These are phyloP conservation scores for Gambusia holbrooki DNA, from an alignment of 2,113 vertebrate species.

Conservation along the genomic window DNA sequence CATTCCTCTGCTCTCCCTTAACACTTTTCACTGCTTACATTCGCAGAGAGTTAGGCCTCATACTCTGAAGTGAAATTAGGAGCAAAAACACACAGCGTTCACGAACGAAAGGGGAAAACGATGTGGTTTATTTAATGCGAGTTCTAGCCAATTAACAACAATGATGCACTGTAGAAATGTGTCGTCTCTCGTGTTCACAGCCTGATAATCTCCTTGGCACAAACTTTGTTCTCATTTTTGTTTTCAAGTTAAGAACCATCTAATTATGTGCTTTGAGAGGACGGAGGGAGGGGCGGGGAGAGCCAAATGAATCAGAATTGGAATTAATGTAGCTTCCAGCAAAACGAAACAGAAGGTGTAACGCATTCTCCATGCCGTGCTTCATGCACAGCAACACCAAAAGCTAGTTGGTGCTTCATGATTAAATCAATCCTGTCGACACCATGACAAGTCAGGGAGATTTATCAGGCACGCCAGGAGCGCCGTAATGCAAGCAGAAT, in stretches of 20 bases:
- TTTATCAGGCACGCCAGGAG: conserved; percentile 60
- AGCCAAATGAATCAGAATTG: conserved; percentile 71
- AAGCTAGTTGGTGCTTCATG: conserved; percentile 21
- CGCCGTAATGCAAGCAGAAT: conserved; percentile 58
- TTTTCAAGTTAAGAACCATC: conserved; percentile 35
- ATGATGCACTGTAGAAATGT: conserved; percentile 67
- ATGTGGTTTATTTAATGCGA: conserved; percentile 59
- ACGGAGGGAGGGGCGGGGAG: background rate
- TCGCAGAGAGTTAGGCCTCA: conserved; percentile 30
- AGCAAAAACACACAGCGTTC: conserved; percentile 54
- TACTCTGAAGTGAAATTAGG: conserved; percentile 52
- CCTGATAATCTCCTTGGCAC: conserved; percentile 65
- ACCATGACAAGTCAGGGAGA: conserved; percentile 64
- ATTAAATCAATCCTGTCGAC: conserved; percentile 72
- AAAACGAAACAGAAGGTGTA: conserved; percentile 44
- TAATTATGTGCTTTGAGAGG: conserved; percentile 59
- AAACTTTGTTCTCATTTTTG: conserved; percentile 40
- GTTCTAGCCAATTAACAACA: conserved; percentile 58
- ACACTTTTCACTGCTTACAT: conserved; percentile 10
- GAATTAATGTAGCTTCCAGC: conserved; percentile 66
- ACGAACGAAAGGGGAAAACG: conserved; percentile 65
- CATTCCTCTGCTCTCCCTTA: conserved; percentile 27
- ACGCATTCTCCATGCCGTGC: conserved; percentile 27
- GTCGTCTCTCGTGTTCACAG: conserved; percentile 49
- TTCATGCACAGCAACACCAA: conserved; percentile 23